Conservation (phyloP, 2,888 invertebrate species). For the Archips crataeganus region DNA sequence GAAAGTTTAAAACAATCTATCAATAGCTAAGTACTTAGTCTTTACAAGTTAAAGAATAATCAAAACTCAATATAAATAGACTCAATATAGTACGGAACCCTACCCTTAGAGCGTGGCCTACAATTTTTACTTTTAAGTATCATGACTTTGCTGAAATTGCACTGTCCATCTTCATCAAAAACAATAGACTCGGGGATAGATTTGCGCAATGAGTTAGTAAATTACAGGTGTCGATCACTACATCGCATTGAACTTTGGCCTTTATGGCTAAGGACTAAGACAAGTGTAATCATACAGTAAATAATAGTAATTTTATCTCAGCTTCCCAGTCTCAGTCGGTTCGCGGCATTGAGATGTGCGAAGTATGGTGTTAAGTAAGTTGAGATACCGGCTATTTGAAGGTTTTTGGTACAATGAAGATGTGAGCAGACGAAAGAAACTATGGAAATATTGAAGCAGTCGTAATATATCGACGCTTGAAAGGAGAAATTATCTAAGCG, state of each 20-base stretch:
- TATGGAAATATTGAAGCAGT: neutral
- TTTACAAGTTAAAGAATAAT: too few relatives aligned
- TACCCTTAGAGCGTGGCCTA: too few relatives aligned
- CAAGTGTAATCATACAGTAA: slow-evolving; percentile 47
- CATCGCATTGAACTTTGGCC: slow-evolving; percentile 52
- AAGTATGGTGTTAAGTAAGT: slow-evolving; percentile 24
- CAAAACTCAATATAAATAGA: too few relatives aligned
- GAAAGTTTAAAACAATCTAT: too few relatives aligned
- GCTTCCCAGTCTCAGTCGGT: slow-evolving; percentile 20
- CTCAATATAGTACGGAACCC: too few relatives aligned
- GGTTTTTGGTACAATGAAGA: slow-evolving; percentile 23
- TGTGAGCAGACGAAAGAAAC: slow-evolving; percentile 8
- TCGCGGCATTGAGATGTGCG: slow-evolving; percentile 37
- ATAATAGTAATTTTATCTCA: slow-evolving; percentile 47
- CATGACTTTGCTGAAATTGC: neutral
- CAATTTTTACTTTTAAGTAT: neutral
- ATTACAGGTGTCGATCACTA: slow-evolving; percentile 46
- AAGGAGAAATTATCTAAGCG: too few relatives aligned
- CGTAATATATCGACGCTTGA: too few relatives aligned
- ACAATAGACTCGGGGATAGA: slow-evolving; percentile 31
- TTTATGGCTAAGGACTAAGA: slow-evolving; percentile 45
- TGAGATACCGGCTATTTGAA: slow-evolving; percentile 13
- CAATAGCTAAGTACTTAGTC: too few relatives aligned
- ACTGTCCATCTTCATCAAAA: slow-evolving; percentile 31
- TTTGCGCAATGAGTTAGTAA: slow-evolving; percentile 25